phyloP scores from a whole-genome alignment of 2,888 invertebrate genomes.

The Leucania comma region DNA sequence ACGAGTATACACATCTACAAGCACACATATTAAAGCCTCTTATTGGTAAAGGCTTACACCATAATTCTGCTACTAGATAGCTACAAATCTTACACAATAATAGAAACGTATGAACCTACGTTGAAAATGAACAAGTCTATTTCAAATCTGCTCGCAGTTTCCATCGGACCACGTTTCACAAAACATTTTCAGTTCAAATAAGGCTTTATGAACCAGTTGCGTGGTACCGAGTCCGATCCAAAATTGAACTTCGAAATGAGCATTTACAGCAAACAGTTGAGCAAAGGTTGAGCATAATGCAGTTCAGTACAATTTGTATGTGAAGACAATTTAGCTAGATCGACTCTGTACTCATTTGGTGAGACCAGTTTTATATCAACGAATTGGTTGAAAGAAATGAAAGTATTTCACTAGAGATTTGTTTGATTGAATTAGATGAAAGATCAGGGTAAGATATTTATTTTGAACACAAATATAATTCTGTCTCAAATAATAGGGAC shows the following conservation, averaged over 20 bases:
- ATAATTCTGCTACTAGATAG: background rate
- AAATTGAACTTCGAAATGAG: slow-evolving; percentile 66
- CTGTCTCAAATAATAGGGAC: background rate
- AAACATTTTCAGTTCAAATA: slow-evolving; percentile 67
- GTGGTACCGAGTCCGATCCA: slow-evolving; percentile 66
- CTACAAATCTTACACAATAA: slow-evolving; percentile 1
- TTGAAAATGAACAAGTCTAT: slow-evolving; percentile 3
- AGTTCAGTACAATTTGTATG: slow-evolving; percentile 43
- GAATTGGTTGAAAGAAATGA: slow-evolving; percentile 20
- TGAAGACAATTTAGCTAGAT: slow-evolving; percentile 51
- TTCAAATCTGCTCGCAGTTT: slow-evolving; percentile 17
- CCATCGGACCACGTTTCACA: slow-evolving; percentile 7
- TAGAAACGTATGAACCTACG: background rate
- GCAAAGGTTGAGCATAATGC: slow-evolving; percentile 55
- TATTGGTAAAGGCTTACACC: background rate
- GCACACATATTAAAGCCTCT: background rate
- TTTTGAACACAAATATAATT: background rate
- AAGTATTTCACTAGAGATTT: slow-evolving; percentile 23
- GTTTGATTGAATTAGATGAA: slow-evolving; percentile 22
- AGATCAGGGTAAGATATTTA: background rate
- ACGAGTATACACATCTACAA: background rate
- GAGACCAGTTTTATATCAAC: slow-evolving; percentile 13
- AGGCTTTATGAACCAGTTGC: slow-evolving; percentile 68
- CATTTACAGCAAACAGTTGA: slow-evolving; percentile 62
- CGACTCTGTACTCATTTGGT: slow-evolving; percentile 32